Base-by-base conservation (phyloP, 2,113 vertebrate species). In the Perognathus longimembris region DNA sequence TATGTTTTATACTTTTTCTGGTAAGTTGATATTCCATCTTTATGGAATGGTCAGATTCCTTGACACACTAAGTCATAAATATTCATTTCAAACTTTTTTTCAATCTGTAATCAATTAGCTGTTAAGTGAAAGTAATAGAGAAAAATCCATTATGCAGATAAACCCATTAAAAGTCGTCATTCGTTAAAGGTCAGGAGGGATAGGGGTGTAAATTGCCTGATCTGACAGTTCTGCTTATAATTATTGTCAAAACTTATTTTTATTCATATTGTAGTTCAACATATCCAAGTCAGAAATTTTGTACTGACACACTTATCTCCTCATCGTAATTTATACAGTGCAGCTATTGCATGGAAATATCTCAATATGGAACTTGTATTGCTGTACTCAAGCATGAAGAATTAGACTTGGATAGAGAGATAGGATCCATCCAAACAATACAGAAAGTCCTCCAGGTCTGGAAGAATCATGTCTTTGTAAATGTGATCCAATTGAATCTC, bases 141-240 rank as follows among this genome's bases (percentile, higher is more conserved):
- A 76, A 93, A n/a, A 84, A 91, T 59, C n/a, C 66, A 91, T 95
- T 94, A 90, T 93, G 78, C 30, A 94, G 42, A 75, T 90, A 79
- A 14, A 34, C n/a, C 28, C 70, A 76, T 92, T 93, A 89, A 81
- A 18, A 93, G 12, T 76, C 75, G 86, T 94, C 30, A 85, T 96
- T 88, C 67, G 73, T 90, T 90, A 92, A 93, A 96, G 66, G 18
- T 89, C 82, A 88, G 0, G 26, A 42, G 20, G 1, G 5, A 45
- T 69, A 0, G 45, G 38, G 5, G 8, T 83, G 20, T 40, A 89
- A 92, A 92, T 90, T 79, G 30, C 30, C 34, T 92, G 54, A 85
- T 57, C 8, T 64, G 84, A 76, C 38, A 93, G 32, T 85, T 89
- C 40, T 82, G 5, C 59, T 85, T 90, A 66, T 89, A 83, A 76